Percentiles rank a stretch among this genome's conserved stretches.
Evolutionary conservation across 2,113 vertebrate genomes (phyloP).

Genomic region (Sciurus niger): DNA sequence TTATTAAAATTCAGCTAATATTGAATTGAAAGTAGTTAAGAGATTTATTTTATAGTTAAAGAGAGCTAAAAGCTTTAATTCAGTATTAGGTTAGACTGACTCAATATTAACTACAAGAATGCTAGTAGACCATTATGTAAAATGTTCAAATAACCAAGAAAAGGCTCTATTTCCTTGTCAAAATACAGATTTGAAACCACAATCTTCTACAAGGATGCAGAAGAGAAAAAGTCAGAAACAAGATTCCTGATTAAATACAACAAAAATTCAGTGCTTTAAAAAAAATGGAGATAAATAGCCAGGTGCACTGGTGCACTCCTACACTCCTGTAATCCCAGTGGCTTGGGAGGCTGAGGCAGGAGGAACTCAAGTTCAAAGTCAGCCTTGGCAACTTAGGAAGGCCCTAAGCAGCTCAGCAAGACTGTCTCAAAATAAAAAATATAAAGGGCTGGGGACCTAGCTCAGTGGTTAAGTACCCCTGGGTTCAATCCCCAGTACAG

Average conservation of each 20-base stretch:
- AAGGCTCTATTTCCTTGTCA: neutral
- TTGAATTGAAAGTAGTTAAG: neutral
- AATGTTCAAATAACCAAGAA: slow-evolving; percentile 16
- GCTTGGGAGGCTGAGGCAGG: neutral
- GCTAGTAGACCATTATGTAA: neutral
- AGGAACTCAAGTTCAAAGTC: neutral
- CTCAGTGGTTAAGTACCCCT: neutral
- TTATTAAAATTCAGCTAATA: slow-evolving; percentile 9
- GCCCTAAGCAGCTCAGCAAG: too few species aligned
- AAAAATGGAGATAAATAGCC: neutral
- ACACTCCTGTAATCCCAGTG: neutral
- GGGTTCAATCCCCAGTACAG: neutral
- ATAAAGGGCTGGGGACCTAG: neutral
- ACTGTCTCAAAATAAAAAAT: too few species aligned
- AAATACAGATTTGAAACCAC: slow-evolving; percentile 49
- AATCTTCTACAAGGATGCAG: neutral
- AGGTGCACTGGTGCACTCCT: neutral
- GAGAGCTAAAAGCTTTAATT: neutral
- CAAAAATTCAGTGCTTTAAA: slow-evolving; percentile 4
- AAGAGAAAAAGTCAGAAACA: slow-evolving; percentile 13
- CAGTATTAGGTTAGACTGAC: neutral
- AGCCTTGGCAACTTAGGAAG: neutral
- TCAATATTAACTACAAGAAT: slow-evolving; percentile 42
- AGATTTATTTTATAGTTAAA: neutral
- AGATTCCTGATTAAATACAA: neutral